phyloP scores from a whole-genome alignment of 2,888 invertebrate species.

The Polietes domitor region DNA sequence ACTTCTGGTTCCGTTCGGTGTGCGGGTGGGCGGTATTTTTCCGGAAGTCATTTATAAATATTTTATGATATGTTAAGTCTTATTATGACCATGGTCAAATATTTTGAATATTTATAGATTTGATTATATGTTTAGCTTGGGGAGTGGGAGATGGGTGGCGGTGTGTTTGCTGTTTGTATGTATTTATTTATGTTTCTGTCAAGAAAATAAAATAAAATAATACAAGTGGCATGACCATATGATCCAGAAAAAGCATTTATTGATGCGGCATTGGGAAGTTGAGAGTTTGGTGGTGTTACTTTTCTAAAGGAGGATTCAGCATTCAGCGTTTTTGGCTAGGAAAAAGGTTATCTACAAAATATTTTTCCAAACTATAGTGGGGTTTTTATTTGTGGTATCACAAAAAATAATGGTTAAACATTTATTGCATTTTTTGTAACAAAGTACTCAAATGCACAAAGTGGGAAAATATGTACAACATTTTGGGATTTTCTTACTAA shows the following conservation, averaged over 20 bases:
- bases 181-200: background rate
- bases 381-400: too few relatives aligned
- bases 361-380: too few relatives aligned
- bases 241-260: background rate
- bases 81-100: slow-evolving; percentile 52
- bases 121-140: background rate
- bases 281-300: too few relatives aligned
- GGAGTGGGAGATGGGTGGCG: background rate
- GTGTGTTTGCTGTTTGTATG: background rate
- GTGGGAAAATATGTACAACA: too few relatives aligned
- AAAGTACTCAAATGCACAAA: too few relatives aligned
- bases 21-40: slow-evolving; percentile 18
- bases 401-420: too few relatives aligned
- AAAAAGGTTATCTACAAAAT: too few relatives aligned
- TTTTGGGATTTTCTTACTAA: too few relatives aligned
- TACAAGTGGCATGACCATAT: background rate
- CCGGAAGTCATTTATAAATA: slow-evolving; percentile 60
- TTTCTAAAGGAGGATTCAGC: too few relatives aligned
- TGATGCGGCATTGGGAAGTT: too few relatives aligned
- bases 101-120: slow-evolving; percentile 33
- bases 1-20: slow-evolving; percentile 30
- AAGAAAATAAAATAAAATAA: background rate
- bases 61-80: slow-evolving; percentile 65
- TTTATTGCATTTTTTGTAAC: too few relatives aligned
- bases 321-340: too few relatives aligned